phyloP scores from a whole-genome alignment of 2,797 vertebrate genomes.

The Sarcoramphus papa region DNA sequence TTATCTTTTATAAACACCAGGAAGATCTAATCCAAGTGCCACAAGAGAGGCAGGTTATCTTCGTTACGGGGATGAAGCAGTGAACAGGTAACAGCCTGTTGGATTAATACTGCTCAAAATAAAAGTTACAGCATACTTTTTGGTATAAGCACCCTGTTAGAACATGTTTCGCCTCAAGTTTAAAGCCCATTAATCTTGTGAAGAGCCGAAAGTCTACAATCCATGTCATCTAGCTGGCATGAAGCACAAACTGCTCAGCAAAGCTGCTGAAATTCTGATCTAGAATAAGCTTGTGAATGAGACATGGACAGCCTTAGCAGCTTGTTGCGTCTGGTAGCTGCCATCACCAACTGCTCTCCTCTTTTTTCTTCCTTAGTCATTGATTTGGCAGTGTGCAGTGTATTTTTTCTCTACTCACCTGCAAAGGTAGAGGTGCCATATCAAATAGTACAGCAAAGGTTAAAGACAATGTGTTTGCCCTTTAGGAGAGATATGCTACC shows the following conservation, averaged over 20 bases:
- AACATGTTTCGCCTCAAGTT: neutral
- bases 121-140: neutral
- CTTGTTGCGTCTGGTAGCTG: neutral
- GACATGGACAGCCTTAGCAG: neutral
- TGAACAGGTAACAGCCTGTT: neutral
- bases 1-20: constrained; percentile 7
- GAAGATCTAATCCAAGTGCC: constrained; percentile 27
- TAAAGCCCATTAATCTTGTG: constrained; percentile 42
- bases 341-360: neutral
- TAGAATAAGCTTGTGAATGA: neutral
- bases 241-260: neutral
- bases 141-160: constrained; percentile 3
- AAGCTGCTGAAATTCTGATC: neutral
- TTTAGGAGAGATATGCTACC: neutral
- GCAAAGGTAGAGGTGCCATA: neutral
- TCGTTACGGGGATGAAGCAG: neutral
- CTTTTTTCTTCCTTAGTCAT: neutral
- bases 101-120: neutral
- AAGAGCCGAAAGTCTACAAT: neutral
- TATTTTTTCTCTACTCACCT: neutral
- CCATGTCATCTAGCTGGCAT: neutral
- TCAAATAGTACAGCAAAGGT: neutral
- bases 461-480: neutral
- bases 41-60: constrained; percentile 15
- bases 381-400: neutral